phyloP scores from a whole-genome alignment of 2,113 vertebrate genomes.

The Microcebus griseorufus region DNA sequence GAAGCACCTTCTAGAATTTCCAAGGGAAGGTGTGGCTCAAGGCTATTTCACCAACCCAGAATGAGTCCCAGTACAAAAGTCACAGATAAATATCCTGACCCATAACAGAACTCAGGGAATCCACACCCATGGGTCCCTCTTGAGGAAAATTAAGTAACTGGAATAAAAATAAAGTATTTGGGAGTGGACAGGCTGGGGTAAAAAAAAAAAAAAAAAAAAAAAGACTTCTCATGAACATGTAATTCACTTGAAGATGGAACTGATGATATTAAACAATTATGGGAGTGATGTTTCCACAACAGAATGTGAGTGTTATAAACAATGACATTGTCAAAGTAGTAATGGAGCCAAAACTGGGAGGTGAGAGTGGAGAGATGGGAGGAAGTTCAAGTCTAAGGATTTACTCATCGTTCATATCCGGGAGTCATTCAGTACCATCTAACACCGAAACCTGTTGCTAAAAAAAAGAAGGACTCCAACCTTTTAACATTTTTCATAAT shows the following conservation, averaged over 20 bases:
- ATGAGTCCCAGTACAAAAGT: not conserved
- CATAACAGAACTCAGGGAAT: not conserved
- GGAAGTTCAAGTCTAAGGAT: not conserved
- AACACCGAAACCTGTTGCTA: conserved; percentile 36
- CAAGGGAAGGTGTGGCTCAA: not conserved
- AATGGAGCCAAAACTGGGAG: not conserved
- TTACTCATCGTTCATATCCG: conserved; percentile 35
- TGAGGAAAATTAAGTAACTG: not conserved
- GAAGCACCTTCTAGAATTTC: conserved; percentile 1
- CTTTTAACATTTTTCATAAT: conserved; percentile 43
- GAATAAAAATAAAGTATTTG: not conserved
- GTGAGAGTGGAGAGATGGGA: not conserved
- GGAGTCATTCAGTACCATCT: conserved; percentile 12
- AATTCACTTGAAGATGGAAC: not conserved
- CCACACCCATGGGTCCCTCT: not conserved
- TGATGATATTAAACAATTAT: not conserved
- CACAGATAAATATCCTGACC: not conserved
- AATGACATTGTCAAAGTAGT: not conserved
- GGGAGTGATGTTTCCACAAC: not conserved
- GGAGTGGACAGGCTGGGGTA: not conserved
- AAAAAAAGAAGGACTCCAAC: conserved; percentile 8
- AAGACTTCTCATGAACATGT: not conserved
- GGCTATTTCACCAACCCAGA: not conserved
- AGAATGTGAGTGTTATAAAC: not conserved
- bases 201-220: not conserved